Evolutionary conservation across 2,113 vertebrate species (phyloP).

Genomic region (Bostrychus sinensis): DNA sequence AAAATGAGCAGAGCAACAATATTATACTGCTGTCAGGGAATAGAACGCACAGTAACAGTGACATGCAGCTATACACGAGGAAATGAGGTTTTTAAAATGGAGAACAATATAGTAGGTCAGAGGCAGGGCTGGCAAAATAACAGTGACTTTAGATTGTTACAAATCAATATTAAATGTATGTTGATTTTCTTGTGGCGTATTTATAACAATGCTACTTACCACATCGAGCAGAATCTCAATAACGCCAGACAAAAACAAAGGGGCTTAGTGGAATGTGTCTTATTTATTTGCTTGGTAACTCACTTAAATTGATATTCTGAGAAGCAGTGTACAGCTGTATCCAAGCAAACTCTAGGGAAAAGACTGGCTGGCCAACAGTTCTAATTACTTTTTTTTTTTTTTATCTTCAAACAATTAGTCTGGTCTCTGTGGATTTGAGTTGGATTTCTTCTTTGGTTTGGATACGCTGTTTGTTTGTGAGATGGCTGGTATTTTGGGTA

Average conservation of each 20-base stretch:
- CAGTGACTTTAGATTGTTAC: too few relatives aligned
- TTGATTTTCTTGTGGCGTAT: not conserved
- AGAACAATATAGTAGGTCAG: not conserved
- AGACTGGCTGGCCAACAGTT: not conserved
- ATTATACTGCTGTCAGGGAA: not conserved
- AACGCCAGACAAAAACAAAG: not conserved
- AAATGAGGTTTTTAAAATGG: not conserved
- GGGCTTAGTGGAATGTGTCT: not conserved
- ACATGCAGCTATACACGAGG: not conserved
- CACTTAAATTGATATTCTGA: conserved; percentile 1
- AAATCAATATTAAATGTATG: not conserved
- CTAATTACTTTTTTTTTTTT: not conserved
- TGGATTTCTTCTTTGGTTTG: not conserved
- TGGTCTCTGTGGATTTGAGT: not conserved
- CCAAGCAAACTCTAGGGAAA: not conserved
- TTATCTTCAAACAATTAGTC: not conserved
- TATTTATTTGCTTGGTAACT: not conserved
- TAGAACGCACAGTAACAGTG: not conserved
- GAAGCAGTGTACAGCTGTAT: not conserved
- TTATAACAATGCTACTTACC: not conserved
- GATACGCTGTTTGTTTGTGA: not conserved
- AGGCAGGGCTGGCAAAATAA: too few relatives aligned
- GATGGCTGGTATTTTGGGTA: not conserved
- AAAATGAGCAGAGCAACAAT: not conserved
- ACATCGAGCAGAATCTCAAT: not conserved